Evolutionary conservation across 2,797 vertebrate genomes (phyloP).

Genomic region (Lepilemur septentrionalis): DNA sequence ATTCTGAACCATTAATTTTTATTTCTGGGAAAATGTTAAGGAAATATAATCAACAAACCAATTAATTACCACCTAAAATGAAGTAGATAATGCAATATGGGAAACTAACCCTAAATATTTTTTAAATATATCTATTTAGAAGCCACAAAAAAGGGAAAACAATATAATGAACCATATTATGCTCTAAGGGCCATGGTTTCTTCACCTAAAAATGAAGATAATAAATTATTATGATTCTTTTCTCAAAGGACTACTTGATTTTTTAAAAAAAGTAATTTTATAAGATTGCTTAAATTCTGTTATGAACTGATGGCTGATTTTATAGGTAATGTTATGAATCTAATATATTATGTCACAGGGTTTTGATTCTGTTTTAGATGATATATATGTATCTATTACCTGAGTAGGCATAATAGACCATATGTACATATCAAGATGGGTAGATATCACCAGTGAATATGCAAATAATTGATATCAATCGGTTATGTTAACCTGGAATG

Average conservation of each 20-base stretch:
- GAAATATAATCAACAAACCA: neutral
- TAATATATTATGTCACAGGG: neutral
- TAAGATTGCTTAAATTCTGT: neutral
- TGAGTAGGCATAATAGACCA: neutral
- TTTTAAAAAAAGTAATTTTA: neutral
- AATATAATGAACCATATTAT: neutral
- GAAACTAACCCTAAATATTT: neutral
- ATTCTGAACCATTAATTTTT: neutral
- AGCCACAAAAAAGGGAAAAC: neutral
- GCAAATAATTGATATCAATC: constrained; percentile 7
- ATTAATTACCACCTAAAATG: neutral
- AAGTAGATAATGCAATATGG: neutral
- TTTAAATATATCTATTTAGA: neutral
- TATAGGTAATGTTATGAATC: neutral
- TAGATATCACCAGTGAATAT: constrained; percentile 2
- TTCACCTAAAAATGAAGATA: neutral
- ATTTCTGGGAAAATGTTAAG: neutral
- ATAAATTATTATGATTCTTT: neutral
- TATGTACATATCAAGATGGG: neutral
- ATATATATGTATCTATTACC: neutral
- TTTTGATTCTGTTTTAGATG: neutral
- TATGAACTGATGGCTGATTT: neutral
- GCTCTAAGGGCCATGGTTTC: neutral
- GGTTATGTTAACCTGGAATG: neutral
- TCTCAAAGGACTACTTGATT: neutral